Conservation (phyloP, 2,797 vertebrate species). For the Hydrolagus colliei region DNA sequence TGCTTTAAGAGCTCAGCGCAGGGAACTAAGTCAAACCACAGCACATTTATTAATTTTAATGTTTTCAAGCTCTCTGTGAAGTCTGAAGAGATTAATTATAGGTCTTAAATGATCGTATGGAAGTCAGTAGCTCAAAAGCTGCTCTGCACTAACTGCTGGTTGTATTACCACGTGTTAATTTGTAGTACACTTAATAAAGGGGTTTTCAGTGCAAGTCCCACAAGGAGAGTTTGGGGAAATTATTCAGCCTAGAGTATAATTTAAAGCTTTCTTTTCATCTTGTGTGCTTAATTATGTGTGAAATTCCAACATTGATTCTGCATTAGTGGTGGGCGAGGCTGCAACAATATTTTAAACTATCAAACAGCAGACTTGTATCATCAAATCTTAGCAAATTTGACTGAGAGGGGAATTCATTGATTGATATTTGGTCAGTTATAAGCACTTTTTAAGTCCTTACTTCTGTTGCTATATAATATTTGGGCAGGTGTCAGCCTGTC, state of each 20-base stretch:
- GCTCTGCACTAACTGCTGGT: neutral
- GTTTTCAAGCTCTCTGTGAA: neutral
- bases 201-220: neutral
- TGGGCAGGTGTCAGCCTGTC: neutral
- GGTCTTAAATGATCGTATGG: conserved; percentile 23
- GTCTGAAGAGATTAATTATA: conserved; percentile 26
- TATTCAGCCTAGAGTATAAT: neutral
- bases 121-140: conserved; percentile 4
- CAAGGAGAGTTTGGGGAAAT: conserved; percentile 2
- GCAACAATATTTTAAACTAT: neutral
- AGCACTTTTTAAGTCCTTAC: neutral
- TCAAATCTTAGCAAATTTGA: neutral
- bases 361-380: neutral
- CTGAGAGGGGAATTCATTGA: too few species aligned
- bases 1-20: neutral
- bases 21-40: neutral
- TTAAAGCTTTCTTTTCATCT: conserved; percentile 14
- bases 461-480: neutral
- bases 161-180: conserved; percentile 19
- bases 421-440: neutral
- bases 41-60: conserved; percentile 18
- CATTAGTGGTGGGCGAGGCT: neutral
- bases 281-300: neutral
- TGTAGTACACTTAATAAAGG: neutral
- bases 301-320: neutral